These are phyloP conservation scores for Zaprionus bogoriensis DNA, from an alignment of 2,888 invertebrate genomes.

Conservation along the genomic window DNA sequence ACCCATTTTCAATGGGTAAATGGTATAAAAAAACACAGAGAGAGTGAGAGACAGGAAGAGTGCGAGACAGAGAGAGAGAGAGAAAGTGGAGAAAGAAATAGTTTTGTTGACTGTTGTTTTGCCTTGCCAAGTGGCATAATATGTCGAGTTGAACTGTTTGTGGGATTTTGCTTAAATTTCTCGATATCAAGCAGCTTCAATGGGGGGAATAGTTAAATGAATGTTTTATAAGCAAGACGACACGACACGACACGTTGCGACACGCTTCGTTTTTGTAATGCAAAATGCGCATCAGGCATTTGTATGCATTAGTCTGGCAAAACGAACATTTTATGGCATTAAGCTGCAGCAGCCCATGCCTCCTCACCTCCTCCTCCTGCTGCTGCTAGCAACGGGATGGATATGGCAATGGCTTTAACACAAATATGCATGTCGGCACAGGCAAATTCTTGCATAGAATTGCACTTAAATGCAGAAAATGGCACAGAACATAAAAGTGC, in stretches of 20 bases:
- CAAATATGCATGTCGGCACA: constrained; percentile 74
- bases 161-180: constrained; percentile 9
- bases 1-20: too few species aligned
- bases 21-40: background rate
- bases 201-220: constrained; percentile 41
- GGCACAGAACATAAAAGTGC: constrained; percentile 60
- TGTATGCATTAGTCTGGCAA: constrained; percentile 75
- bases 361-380: too few species aligned
- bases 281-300: constrained; percentile 73
- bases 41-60: background rate
- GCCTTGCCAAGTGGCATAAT: constrained; percentile 7
- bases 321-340: constrained; percentile 75
- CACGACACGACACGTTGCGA: constrained; percentile 16
- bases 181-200: background rate
- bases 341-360: too few species aligned
- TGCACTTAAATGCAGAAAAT: constrained; percentile 78
- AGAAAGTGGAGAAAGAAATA: too few species aligned
- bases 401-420: constrained; percentile 64
- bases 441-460: constrained; percentile 76
- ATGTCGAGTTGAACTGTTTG: constrained; percentile 6
- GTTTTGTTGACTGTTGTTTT: constrained; percentile 5
- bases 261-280: constrained; percentile 59
- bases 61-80: too few species aligned
- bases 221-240: constrained; percentile 53
- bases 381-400: background rate